Percentiles rank a stretch among this genome's conserved stretches.
phyloP scores from a whole-genome alignment of 2,888 invertebrate genomes.

The Aradus depressus region DNA sequence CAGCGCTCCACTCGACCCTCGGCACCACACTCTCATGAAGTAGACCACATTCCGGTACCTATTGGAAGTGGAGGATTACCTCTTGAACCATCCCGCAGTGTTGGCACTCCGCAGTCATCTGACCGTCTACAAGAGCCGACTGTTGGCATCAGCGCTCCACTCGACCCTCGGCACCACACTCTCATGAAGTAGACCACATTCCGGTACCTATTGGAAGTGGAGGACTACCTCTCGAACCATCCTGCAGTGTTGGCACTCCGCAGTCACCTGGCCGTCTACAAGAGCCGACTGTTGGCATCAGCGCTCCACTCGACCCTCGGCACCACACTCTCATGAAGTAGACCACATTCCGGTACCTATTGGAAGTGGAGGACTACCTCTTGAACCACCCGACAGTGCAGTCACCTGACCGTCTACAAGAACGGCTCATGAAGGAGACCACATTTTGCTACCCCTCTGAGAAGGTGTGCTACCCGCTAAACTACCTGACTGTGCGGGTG shows the following conservation, averaged over 20 bases:
- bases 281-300: conserved; percentile 17
- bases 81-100: conserved; percentile 25
- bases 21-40: not conserved
- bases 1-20: conserved; percentile 15
- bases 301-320: conserved; percentile 17
- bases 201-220: conserved; percentile 33
- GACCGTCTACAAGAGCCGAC: conserved; percentile 28
- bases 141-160: conserved; percentile 12
- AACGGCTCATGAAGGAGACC: conserved; percentile 1
- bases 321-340: not conserved
- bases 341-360: conserved; percentile 29
- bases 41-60: not conserved
- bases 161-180: conserved; percentile 6
- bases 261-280: conserved; percentile 31
- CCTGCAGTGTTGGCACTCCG: conserved; percentile 33
- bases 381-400: conserved; percentile 33
- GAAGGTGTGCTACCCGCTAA: conserved; percentile 33
- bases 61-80: not conserved
- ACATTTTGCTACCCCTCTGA: conserved; percentile 32
- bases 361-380: conserved; percentile 33
- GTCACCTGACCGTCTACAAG: conserved; percentile 31
- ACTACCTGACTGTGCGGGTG: not conserved
- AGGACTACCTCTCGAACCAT: conserved; percentile 32
- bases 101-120: conserved; percentile 31
- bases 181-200: not conserved